Percentiles rank a stretch among this genome's conserved stretches.
These are phyloP conservation scores for Spisula solida DNA, from an alignment of 2,888 invertebrate species.

Conservation along the genomic window DNA sequence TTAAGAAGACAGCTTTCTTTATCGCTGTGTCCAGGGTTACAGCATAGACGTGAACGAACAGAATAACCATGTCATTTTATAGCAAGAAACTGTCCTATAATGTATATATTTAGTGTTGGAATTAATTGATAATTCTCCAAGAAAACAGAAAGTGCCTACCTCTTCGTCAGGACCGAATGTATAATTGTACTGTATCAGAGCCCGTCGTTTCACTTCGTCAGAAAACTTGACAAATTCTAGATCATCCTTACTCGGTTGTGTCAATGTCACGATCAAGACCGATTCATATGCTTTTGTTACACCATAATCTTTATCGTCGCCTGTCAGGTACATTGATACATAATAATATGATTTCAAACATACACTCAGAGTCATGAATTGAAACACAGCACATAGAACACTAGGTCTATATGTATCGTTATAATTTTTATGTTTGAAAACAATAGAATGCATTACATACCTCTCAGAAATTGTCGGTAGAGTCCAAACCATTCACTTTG, in stretches of 20 bases:
- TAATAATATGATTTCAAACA: not conserved
- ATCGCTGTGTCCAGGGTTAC: too few species aligned
- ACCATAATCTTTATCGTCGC: slow-evolving; percentile 68
- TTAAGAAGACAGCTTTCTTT: too few species aligned
- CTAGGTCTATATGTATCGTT: too few species aligned
- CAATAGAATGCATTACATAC: slow-evolving; percentile 18
- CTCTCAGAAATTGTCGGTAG: slow-evolving; percentile 66
- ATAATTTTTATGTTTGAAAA: not conserved
- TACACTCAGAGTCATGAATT: too few species aligned
- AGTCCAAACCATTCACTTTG: slow-evolving; percentile 71
- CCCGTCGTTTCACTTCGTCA: slow-evolving; percentile 12
- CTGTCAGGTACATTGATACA: slow-evolving; percentile 28
- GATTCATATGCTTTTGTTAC: slow-evolving; percentile 95
- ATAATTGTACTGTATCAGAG: slow-evolving; percentile 22
- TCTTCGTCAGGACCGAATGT: not conserved
- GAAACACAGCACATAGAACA: too few species aligned
- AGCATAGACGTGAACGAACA: too few species aligned
- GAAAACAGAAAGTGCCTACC: too few species aligned
- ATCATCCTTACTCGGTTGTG: not conserved
- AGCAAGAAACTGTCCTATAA: too few species aligned
- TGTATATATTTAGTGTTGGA: too few species aligned
- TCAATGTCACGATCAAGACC: slow-evolving; percentile 93
- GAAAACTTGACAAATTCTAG: not conserved
- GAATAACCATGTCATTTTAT: too few species aligned
- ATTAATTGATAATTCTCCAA: too few species aligned